Base-by-base conservation (phyloP, 2,113 vertebrate genomes). In the Aleadryas rufinucha region DNA sequence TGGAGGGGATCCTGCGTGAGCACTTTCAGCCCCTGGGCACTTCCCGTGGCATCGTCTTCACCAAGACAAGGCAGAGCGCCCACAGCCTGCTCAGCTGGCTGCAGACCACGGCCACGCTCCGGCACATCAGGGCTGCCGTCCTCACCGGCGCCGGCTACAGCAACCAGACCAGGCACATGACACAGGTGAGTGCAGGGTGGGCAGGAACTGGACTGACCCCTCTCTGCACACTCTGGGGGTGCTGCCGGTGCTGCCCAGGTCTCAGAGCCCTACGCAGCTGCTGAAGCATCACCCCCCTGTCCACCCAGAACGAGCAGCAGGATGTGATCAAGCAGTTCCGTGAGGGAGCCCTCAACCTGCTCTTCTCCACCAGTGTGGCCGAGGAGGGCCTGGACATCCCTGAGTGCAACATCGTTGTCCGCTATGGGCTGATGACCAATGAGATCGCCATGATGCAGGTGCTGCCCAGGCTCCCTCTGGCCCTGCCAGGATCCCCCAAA, bases 371-470 rank as follows among this genome's bases (percentile, higher is more conserved):
- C 30, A 99, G 99, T 0, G 99, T 99, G 95, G 99, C 98, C 0
- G 99, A 99, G 89, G 99, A 99, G 92, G 99, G 99, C 24, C 97
- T 99, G 33, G 99, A 99, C 84, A 99, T 99, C 74, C 98, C 98
- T 0, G 97, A 99, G 59, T 99, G 99, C 79, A 99, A 98, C 52
- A 93, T 99, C 12, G 98, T 99, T 84, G 98, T 99, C 31, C 99
- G 99, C 84, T 99, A 99, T 0, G 99, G 99, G 27, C 98, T 99
- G 76, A 98, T 99, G 87, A 99, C 99, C 70, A 99, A 99, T 3
- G 99, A 99, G 97, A 99, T 99, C 0, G 98, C 99, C 75, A 99
- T 99, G 98, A 90, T 98, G 91, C 98, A 98, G 98, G 98, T 98
- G 71, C 79, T 57, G 21, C 21, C 23, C 0, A 1, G 37, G 35